Conservation (phyloP, 2,113 vertebrate species). For the Neodontobutis hainanensis region DNA sequence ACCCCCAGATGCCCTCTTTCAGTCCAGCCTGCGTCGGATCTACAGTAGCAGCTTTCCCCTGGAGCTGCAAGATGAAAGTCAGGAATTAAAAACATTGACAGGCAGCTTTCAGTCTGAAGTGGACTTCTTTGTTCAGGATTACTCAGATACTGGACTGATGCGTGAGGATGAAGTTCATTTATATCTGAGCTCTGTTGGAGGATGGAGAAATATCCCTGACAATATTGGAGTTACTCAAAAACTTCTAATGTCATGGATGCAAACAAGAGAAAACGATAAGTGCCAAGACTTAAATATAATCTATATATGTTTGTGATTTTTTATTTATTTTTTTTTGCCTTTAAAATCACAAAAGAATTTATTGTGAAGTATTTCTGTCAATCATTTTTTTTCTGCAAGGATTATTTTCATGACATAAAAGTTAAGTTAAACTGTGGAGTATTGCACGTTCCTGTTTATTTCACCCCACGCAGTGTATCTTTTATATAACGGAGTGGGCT, state of each 20-base stretch:
- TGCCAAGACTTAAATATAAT: constrained; percentile 42
- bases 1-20: constrained; percentile 57
- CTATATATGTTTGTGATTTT: constrained; percentile 9
- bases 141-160: constrained; percentile 9
- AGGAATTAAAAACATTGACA: constrained; percentile 37
- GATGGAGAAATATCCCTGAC: constrained; percentile 22
- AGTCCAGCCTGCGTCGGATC: constrained; percentile 53
- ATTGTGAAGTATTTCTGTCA: constrained; percentile 16
- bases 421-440: constrained; percentile 49
- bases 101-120: constrained; percentile 30
- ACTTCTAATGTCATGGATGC: constrained; percentile 58
- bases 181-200: constrained; percentile 25
- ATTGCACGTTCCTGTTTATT: constrained; percentile 48
- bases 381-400: constrained; percentile 16
- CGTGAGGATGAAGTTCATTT: constrained; percentile 31
- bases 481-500: constrained; percentile 74
- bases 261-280: constrained; percentile 48
- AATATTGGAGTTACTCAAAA: constrained; percentile 9
- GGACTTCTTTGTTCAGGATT: constrained; percentile 36
- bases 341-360: constrained; percentile 4
- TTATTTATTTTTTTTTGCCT: no score
- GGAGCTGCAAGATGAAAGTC: constrained; percentile 57
- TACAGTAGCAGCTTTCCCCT: constrained; percentile 51
- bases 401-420: constrained; percentile 40
- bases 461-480: constrained; percentile 63